These are phyloP conservation scores for Drosophila paucipuncta DNA, from an alignment of 2,888 invertebrate species.

Conservation along the genomic window DNA sequence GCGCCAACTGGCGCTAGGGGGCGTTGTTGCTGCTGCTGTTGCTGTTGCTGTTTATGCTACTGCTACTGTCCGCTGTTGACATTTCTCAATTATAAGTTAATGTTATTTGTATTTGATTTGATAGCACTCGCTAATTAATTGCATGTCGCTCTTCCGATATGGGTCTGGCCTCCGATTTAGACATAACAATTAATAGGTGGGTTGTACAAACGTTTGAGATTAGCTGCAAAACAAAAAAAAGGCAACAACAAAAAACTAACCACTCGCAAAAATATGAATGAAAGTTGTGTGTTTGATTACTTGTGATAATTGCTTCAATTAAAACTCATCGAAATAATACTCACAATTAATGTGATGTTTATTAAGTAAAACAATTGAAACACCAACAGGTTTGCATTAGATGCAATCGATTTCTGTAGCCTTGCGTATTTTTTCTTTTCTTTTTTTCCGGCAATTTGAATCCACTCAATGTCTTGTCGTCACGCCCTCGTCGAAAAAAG, in stretches of 20 bases:
- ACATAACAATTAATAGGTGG: not conserved
- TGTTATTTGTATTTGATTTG: slow-evolving; percentile 33
- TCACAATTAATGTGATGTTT: slow-evolving; percentile 24
- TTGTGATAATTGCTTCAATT: slow-evolving; percentile 53
- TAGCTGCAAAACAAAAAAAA: not conserved
- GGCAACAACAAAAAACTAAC: not conserved
- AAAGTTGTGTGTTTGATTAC: slow-evolving; percentile 5
- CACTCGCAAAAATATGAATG: not conserved
- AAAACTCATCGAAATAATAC: slow-evolving; percentile 31
- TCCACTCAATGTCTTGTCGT: slow-evolving; percentile 72
- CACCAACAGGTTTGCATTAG: slow-evolving; percentile 27
- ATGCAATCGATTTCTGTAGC: slow-evolving; percentile 46
- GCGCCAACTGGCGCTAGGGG: slow-evolving; percentile 40
- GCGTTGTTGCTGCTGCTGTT: slow-evolving; percentile 18
- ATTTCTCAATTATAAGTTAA: slow-evolving; percentile 47
- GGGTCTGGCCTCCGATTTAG: slow-evolving; percentile 7
- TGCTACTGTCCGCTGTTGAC: slow-evolving; percentile 8
- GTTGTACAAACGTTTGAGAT: not conserved
- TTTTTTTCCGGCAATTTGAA: slow-evolving; percentile 29
- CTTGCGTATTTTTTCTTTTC: slow-evolving; percentile 22
- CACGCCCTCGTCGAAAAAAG: slow-evolving; percentile 64
- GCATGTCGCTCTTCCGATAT: slow-evolving; percentile 41
- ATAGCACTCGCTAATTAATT: slow-evolving; percentile 65
- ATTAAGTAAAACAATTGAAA: slow-evolving; percentile 14
- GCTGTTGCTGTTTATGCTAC: not conserved